Percentiles rank a stretch among this genome's conserved stretches.
These are phyloP conservation scores for Drosophila oshimai DNA, from an alignment of 1,140 invertebrate species.

Conservation along the genomic window DNA sequence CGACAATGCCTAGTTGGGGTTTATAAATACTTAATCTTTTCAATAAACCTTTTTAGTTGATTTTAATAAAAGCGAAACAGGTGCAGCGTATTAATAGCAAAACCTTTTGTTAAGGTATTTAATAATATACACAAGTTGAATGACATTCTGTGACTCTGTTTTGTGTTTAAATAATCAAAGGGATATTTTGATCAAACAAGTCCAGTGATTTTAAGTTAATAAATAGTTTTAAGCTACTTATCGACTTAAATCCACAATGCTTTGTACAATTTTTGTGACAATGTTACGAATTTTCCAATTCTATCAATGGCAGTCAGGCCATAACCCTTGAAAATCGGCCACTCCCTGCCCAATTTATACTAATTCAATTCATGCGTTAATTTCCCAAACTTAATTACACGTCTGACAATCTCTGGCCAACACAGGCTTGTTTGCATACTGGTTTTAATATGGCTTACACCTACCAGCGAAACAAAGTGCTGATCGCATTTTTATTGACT, in stretches of 20 bases:
- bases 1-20: not conserved
- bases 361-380: constrained; percentile 37
- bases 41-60: not conserved
- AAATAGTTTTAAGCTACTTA: too few relatives aligned
- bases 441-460: constrained; percentile 12
- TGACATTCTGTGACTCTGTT: not conserved
- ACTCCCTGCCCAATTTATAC: not conserved
- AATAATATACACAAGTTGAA: not conserved
- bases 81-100: constrained; percentile 8
- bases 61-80: not conserved
- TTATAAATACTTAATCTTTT: constrained; percentile 2
- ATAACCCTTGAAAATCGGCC: not conserved
- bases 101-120: not conserved
- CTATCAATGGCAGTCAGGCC: not conserved
- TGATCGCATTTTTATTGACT: constrained; percentile 44
- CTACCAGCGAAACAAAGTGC: constrained; percentile 11
- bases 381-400: constrained; percentile 45
- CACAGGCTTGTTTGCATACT: constrained; percentile 18
- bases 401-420: constrained; percentile 8
- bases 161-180: too few relatives aligned
- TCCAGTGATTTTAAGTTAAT: not conserved
- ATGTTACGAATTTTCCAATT: not conserved
- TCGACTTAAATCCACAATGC: not conserved
- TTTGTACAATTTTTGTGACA: not conserved
- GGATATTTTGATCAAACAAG: too few relatives aligned